Evolutionary conservation across 1,140 invertebrate genomes (phyloP).

Genomic region (Pissodes strobi): DNA sequence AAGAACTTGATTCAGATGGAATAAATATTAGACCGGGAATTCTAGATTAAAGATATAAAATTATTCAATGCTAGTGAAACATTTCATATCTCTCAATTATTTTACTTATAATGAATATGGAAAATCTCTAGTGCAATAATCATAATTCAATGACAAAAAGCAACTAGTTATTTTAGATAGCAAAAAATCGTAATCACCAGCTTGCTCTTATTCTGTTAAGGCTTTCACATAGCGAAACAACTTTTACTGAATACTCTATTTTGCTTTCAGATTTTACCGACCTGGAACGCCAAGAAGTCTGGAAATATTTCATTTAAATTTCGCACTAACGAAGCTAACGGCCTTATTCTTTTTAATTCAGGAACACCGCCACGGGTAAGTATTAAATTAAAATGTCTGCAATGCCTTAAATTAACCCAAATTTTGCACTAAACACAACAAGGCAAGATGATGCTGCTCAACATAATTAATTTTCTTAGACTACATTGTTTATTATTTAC

Average conservation of each 20-base stretch:
- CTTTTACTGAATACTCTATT: constrained; percentile 6
- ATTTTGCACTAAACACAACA: constrained; percentile 13
- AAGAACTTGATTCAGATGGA: no score
- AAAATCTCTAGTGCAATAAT: no score
- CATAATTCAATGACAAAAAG: no score
- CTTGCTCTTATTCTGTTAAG: no score
- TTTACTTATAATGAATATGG: no score
- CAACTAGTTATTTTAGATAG: no score
- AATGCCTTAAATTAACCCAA: constrained; percentile 9
- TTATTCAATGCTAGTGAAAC: no score
- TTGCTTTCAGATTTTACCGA: constrained; percentile 74
- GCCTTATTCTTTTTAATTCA: constrained; percentile 90
- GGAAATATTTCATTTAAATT: constrained; percentile 92
- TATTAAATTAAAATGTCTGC: constrained; percentile 42
- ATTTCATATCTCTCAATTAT: no score
- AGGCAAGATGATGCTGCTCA: neutral
- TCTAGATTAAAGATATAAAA: no score
- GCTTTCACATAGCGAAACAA: no score
- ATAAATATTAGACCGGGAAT: no score
- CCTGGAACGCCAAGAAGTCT: constrained; percentile 84
- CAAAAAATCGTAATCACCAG: no score
- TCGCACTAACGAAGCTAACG: constrained; percentile 91
- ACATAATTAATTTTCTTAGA: neutral
- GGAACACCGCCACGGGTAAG: constrained; percentile 76
- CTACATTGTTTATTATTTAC: neutral